A percentile compares a stretch with the other conserved stretches of the same genome.
phyloP scores from a whole-genome alignment of 2,113 vertebrate genomes.

The Brienomyrus brachyistius region DNA sequence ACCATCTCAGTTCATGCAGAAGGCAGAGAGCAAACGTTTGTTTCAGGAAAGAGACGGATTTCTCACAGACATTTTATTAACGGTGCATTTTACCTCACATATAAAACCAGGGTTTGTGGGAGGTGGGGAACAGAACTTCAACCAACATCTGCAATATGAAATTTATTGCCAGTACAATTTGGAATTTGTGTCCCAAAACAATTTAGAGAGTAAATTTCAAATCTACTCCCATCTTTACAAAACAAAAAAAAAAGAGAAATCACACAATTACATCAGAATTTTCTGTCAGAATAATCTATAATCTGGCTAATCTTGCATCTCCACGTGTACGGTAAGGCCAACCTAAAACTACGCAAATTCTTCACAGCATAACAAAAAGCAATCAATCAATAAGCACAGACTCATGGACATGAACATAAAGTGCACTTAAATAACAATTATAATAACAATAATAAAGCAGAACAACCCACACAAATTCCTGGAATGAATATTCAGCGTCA shows the following conservation, averaged over 20 bases:
- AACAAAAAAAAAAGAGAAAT: not conserved
- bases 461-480: not conserved
- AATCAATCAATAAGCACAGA: not conserved
- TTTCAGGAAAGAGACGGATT: not conserved
- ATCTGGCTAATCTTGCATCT: not conserved
- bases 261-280: not conserved
- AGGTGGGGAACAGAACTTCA: not conserved
- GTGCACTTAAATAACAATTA: not conserved
- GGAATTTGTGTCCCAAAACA: not conserved
- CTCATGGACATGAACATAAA: not conserved
- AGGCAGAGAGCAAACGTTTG: not conserved
- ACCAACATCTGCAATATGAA: not conserved
- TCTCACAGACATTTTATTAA: not conserved
- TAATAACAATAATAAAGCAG: too few species aligned
- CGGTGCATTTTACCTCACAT: not conserved
- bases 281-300: not conserved
- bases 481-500: not conserved
- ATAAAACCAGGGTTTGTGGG: not conserved
- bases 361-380: slow-evolving; percentile 3
- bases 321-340: not conserved
- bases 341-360: not conserved
- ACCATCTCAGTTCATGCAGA: not conserved
- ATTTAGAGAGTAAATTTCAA: not conserved
- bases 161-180: not conserved
- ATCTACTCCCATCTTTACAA: not conserved